Base-by-base conservation (phyloP, 1,140 invertebrate genomes). In the Cherax quadricarinatus region DNA sequence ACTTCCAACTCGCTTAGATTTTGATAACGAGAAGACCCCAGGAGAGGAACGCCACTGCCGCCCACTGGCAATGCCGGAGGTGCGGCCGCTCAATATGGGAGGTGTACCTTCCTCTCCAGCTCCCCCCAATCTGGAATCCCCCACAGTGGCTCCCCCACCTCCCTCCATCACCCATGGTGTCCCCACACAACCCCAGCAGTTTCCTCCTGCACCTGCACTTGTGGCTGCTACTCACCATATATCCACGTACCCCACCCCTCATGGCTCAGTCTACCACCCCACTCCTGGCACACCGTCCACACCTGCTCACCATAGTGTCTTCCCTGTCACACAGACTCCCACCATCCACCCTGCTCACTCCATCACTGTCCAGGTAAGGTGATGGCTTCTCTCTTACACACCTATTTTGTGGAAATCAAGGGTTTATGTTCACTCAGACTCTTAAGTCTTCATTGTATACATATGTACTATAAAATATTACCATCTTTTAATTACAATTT, bases 351-450 rank as follows among this genome's bases (percentile, higher is more conserved):
- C 91, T 70, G 91, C 85, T 70, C 93, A 93, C 91, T 88, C 93
- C 89, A 93, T 93, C 88, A 93, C 93, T 86, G 93, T 93, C n/a
- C 93, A 93, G 93, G 93, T 93, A 92, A 85, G 88, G 62, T 81
- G 88, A 66, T 70, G 51, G 86, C 14, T 51, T 16, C 57, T 83
- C 10, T 83, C 14, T 24, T 83, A 21, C 18, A 53, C 57, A 60
- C 7, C 81, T 60, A 16, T 51, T n/a, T 57, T 57, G 6, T 83
- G 49, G 49, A 51, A 51, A 51, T 51, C 21, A 53, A 81, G 49
- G 80, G 80, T 49, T 18, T 9, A 57, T 57, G 53, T 57, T 57
- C 6, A 57, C 53, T 57, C 6, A 10, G 53, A 41, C 30, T 41
- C 30, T 41, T 41, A 41, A 57, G 53, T 5, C 53, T 10, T 14